Base-by-base conservation (phyloP, 1,140 invertebrate genomes). In the Drosophila tristis region DNA sequence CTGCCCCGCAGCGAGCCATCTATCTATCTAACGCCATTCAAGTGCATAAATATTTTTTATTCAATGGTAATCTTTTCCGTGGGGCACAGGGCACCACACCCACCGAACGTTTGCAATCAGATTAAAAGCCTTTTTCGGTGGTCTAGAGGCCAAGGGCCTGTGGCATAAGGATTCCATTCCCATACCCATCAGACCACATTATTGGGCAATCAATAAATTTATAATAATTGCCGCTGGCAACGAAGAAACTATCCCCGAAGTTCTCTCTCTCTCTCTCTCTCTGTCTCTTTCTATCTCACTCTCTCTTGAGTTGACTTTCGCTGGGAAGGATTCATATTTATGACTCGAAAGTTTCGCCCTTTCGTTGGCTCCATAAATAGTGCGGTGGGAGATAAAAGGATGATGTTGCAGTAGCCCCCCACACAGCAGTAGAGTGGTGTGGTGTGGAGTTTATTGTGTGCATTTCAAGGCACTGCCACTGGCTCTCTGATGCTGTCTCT, bases 1-100 rank as follows among this genome's bases (percentile, higher is more conserved):
- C 42, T 25, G 55, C 29, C 53, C 55, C 60, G 15, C 29, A 50
- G 54, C 61, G 43, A 58, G 9, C 70, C 70, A 70, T 59, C 81
- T 65, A 76, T 85, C 82, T 81, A 76, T 78, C 74, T 72, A 77
- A 67, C 67, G 76, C 63, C 77, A 80, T 85, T 86, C 67, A 85
- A 85, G 81, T 86, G 81, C 81, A 85, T 86, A 85, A 86, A 85
- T 86, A 85, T 85, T 77, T 78, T 84, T 84, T 78, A 67, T 81
- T 67, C 68, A 73, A 80, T 76, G 39, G 76, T 47, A 59, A 50
- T 60, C 45, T 43, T 31, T 47, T 29, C 43, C 20, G 26, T 44
- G 50, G 50, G 26, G 23, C 15, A 20, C 20, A 23, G 15, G 5
- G 25, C 47, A 4, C 23, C 13, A 20, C 58, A 61, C 42, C 16